These are phyloP conservation scores for Bungarus multicinctus DNA, from an alignment of 2,113 vertebrate genomes.

Conservation along the genomic window DNA sequence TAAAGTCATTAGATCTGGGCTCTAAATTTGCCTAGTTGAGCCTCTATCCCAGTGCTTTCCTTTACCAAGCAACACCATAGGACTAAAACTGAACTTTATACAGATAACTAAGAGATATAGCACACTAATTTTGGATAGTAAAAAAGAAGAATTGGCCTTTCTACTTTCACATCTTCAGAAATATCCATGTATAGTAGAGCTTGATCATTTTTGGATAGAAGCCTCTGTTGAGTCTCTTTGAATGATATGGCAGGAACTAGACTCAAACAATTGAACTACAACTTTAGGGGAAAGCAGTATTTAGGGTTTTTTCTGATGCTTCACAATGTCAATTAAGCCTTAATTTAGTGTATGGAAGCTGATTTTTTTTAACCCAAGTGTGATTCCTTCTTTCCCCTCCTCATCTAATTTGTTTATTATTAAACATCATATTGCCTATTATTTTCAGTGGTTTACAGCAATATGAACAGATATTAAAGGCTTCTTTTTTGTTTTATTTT, in stretches of 20 bases:
- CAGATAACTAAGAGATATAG: not conserved
- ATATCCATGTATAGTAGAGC: not conserved
- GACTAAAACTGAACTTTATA: not conserved
- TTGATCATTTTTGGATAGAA: not conserved
- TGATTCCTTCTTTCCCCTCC: not conserved
- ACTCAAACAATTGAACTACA: not conserved
- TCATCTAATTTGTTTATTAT: not conserved
- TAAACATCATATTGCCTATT: not conserved
- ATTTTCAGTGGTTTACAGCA: not conserved
- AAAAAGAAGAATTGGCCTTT: not conserved
- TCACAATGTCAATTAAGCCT: not conserved
- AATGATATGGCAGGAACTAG: not conserved
- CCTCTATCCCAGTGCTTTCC: not conserved
- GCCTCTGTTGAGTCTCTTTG: not conserved
- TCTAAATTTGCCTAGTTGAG: not conserved
- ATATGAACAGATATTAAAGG: not conserved
- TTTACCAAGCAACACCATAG: not conserved
- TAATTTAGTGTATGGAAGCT: not conserved
- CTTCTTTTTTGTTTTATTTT: not conserved
- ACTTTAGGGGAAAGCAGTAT: not conserved
- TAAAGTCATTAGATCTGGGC: not conserved
- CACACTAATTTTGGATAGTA: not conserved
- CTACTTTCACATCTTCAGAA: not conserved
- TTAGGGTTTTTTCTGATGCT: not conserved
- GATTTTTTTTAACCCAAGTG: not conserved